phyloP scores from a whole-genome alignment of 2,797 vertebrate genomes.

The Pteropus rufus region DNA sequence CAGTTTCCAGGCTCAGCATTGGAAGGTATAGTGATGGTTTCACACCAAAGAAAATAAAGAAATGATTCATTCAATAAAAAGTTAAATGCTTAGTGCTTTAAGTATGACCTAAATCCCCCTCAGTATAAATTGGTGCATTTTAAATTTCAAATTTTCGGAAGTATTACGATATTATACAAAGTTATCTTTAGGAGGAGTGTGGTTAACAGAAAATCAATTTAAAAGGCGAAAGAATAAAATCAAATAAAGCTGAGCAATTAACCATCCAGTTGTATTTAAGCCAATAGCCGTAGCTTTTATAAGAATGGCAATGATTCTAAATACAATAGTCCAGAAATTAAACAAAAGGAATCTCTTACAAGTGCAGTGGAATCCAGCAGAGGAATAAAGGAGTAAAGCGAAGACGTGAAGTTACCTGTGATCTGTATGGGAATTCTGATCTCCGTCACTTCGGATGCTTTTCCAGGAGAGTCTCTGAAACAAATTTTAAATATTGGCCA shows the following conservation, averaged over 20 bases:
- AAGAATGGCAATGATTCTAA: not conserved
- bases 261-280: not conserved
- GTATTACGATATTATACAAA: not conserved
- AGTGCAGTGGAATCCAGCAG: not conserved
- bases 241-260: not conserved
- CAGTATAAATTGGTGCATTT: not conserved
- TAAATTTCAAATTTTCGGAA: not conserved
- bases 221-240: not conserved
- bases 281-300: not conserved
- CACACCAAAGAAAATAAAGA: constrained; percentile 2
- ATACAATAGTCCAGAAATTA: not conserved
- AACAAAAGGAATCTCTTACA: not conserved
- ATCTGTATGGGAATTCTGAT: not conserved
- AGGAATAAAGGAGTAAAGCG: not conserved
- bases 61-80: not conserved
- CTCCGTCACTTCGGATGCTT: not conserved
- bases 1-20: not conserved
- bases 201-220: constrained; percentile 24
- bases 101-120: not conserved
- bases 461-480: not conserved
- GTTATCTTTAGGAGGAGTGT: constrained; percentile 48
- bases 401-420: not conserved
- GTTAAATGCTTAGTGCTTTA: not conserved
- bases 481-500: not conserved
- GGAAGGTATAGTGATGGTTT: not conserved